A percentile compares a stretch with the other conserved stretches of the same genome.
Evolutionary conservation across 1,140 invertebrate species (phyloP).

Genomic region (Linepithema humile): DNA sequence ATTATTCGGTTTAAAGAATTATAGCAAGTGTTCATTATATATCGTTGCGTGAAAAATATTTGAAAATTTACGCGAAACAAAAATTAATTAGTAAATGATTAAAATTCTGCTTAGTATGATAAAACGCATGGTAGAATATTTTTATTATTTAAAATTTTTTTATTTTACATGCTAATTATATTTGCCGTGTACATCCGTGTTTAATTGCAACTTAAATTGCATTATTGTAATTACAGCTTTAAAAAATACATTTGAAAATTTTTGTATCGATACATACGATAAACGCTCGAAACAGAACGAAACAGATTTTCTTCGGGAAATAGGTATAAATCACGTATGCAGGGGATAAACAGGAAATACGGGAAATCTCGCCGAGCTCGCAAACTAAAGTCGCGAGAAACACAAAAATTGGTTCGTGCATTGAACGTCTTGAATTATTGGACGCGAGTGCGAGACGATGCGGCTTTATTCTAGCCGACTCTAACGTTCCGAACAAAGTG

Average conservation of each 20-base stretch:
- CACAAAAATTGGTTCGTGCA: neutral
- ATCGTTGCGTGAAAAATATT: no score
- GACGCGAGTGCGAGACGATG: neutral
- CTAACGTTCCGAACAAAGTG: neutral
- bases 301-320: neutral
- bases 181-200: no score
- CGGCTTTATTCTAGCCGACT: neutral
- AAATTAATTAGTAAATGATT: no score
- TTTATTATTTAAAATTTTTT: no score
- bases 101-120: no score
- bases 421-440: constrained; percentile 5
- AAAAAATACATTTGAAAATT: neutral
- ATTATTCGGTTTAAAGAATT: no score
- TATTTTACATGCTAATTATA: no score
- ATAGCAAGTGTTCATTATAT: no score
- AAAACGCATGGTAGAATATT: no score
- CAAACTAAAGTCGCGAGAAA: neutral
- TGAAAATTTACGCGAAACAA: no score
- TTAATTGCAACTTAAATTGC: no score
- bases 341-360: neutral
- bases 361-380: neutral
- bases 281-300: neutral
- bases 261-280: neutral
- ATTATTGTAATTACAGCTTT: neutral
- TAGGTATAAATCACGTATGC: neutral